Base-by-base conservation (phyloP, 2,797 vertebrate species). In the Brachyrhaphis roseni region DNA sequence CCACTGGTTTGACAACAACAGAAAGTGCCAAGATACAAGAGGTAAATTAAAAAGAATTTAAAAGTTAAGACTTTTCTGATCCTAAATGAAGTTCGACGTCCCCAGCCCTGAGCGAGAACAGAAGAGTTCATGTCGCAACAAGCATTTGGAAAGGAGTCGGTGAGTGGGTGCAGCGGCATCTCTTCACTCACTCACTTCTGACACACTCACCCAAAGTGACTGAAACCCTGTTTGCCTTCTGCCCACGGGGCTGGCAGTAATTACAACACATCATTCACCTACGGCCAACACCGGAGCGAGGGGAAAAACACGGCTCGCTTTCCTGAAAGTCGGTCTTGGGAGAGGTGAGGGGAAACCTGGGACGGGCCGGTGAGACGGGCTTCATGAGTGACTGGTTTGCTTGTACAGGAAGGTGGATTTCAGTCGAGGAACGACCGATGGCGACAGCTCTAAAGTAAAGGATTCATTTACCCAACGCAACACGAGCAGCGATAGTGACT, bases 401-500 rank as follows among this genome's bases (percentile, higher is more conserved):
- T 51, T 46, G 47, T 76, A 79, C 41, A 39, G 34, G 41, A 39
- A 49, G 49, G 34, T 6, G 39, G 75, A 76, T 59, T 57, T 55
- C 49, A 73, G 68, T 77, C 57, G 49, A 26, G 41, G 46, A 70
- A n/a, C 20, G 11, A 71, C 16, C 72, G 74, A 82, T 47, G 55
- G 77, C 75, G 49, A 78, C 80, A 51, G 43, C 47, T 79, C 79
- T 59, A 90, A 80, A 85, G 76, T 51, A 83, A 80, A 78, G 84
- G 75, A 87, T 84, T 88, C 57, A 88, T 90, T 86, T 89, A 86
- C 78, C 80, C 55, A 0, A 77, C 74, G 55, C 84, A 83, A 88
- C 70, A 47, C 81, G 76, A 77, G 75, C 76, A 76, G 86, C 87
- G 88, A 87, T 93, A 84, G 91, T 89, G 91, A 93, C 80, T 92